Conservation (phyloP, 92 coral and sea anemone genomes). For the Actinostola sp. region DNA sequence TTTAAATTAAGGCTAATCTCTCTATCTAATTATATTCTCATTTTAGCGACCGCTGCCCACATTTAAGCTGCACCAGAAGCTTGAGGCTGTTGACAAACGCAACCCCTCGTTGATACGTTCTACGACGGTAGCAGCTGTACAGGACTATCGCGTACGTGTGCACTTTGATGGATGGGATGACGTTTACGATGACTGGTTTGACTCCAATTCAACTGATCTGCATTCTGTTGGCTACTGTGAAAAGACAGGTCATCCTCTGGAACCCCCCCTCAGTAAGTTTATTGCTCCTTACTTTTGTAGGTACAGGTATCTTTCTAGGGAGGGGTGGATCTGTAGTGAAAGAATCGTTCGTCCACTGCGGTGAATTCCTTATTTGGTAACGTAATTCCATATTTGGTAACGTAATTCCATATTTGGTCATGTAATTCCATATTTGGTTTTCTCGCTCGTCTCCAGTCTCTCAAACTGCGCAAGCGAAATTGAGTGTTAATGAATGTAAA, state of each 20-base stretch:
- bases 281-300: background rate
- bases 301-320: no score
- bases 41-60: conserved; percentile 74
- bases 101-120: conserved; percentile 92
- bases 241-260: conserved; percentile 91
- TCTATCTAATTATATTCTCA: background rate
- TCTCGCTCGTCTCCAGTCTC: no score
- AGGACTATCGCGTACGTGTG: conserved; percentile 76
- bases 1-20: background rate
- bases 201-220: conserved; percentile 83
- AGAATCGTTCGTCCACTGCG: no score
- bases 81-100: conserved; percentile 95
- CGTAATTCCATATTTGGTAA: no score
- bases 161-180: conserved; percentile 99
- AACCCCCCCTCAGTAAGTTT: conserved; percentile 93
- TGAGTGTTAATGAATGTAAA: no score
- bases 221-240: conserved; percentile 95
- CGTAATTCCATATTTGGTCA: no score
- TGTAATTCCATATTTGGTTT: background rate
- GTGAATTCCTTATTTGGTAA: no score
- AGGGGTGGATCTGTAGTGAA: no score
- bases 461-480: no score
- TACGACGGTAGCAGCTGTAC: conserved; percentile 75
- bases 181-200: conserved; percentile 98
- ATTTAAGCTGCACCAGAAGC: conserved; percentile 75